phyloP scores from a whole-genome alignment of 2,113 vertebrate species.

The Gavia stellata region DNA sequence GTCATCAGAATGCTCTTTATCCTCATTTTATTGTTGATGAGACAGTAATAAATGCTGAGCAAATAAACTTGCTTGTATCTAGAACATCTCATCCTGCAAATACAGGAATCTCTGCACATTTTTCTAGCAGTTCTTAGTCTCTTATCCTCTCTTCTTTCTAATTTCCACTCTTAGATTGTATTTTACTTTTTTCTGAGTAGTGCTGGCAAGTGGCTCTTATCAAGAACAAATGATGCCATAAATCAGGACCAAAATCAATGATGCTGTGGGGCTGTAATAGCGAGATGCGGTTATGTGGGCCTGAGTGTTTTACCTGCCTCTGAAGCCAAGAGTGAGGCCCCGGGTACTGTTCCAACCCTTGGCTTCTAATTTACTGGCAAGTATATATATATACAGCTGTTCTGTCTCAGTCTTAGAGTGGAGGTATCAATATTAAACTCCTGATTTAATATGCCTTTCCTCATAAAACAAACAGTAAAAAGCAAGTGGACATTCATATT shows the following conservation, averaged over 20 bases:
- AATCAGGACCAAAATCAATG: constrained; percentile 64
- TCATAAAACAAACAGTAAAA: background rate
- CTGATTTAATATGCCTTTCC: constrained; percentile 3
- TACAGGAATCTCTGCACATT: background rate
- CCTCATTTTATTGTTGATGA: background rate
- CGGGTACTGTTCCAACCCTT: background rate
- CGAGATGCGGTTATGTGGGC: constrained; percentile 9
- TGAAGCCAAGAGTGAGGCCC: constrained; percentile 29
- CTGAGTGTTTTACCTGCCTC: constrained; percentile 34
- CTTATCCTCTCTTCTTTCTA: constrained; percentile 20
- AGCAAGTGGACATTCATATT: background rate
- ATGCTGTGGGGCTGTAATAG: constrained; percentile 41
- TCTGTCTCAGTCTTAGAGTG: background rate
- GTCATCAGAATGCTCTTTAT: background rate
- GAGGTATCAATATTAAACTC: background rate
- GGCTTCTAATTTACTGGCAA: constrained; percentile 26
- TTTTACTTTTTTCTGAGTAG: constrained; percentile 60
- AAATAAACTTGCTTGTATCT: background rate
- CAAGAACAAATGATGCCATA: constrained; percentile 62
- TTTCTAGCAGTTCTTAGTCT: background rate
- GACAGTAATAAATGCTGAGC: background rate
- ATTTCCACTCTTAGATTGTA: constrained; percentile 39
- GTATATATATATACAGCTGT: background rate
- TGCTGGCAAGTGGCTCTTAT: constrained; percentile 51
- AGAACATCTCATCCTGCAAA: background rate